Percentiles rank a stretch among this genome's conserved stretches.
Conservation (phyloP, 2,797 vertebrate species). For the Eutrigla gurnardus region DNA sequence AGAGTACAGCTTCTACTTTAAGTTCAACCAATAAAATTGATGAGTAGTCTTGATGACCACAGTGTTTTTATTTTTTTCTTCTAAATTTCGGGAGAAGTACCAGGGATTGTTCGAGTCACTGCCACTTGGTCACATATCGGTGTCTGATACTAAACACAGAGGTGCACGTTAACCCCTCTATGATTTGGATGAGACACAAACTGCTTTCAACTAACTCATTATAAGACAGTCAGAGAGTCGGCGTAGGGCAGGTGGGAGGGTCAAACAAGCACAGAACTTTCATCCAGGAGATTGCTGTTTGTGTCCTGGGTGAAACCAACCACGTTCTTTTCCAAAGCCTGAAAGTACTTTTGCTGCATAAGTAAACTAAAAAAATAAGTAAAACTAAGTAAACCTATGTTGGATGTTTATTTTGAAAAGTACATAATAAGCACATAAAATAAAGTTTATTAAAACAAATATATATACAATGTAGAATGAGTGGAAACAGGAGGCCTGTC, state of each 20-base stretch:
- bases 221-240: background rate
- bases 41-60: background rate
- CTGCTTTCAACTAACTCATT: conserved; percentile 1
- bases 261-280: too few relatives aligned
- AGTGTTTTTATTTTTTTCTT: background rate
- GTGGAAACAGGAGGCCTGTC: background rate
- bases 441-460: too few relatives aligned
- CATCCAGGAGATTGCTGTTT: too few relatives aligned
- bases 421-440: too few relatives aligned
- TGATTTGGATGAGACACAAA: background rate
- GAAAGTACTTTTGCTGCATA: background rate
- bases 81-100: background rate
- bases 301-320: background rate
- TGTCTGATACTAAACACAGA: background rate
- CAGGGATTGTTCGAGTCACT: background rate
- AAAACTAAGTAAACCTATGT: background rate
- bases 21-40: background rate
- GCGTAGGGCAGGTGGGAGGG: too few relatives aligned
- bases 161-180: background rate
- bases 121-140: background rate
- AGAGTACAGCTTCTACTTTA: background rate
- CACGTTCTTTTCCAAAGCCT: background rate
- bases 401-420: background rate
- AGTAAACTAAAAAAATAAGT: background rate
- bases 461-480: background rate